Evolutionary conservation across 2,888 invertebrate genomes (phyloP).

Genomic region (Autographa gamma): DNA sequence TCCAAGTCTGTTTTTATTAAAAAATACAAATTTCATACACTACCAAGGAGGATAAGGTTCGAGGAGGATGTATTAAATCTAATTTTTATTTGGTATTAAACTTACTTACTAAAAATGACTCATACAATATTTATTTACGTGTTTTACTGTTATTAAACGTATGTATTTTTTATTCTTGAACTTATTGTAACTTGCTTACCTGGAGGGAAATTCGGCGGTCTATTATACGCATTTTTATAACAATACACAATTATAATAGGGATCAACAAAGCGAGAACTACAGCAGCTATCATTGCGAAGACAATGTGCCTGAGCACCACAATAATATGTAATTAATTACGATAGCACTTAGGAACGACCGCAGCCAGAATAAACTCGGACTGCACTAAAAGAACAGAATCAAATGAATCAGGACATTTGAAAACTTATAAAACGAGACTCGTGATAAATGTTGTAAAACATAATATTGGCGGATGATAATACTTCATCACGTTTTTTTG

Average conservation of each 20-base stretch:
- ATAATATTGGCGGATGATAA: neutral
- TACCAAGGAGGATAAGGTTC: neutral
- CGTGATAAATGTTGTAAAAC: neutral
- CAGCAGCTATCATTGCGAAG: conserved; percentile 67
- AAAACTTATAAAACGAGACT: neutral
- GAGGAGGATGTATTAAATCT: no score
- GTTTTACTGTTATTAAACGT: no score
- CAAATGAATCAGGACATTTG: neutral
- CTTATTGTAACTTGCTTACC: no score
- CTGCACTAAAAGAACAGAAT: conserved; percentile 19
- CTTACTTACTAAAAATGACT: no score
- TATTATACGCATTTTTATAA: conserved; percentile 79
- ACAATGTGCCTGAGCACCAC: conserved; percentile 7
- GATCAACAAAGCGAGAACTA: conserved; percentile 73
- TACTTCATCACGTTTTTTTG: neutral
- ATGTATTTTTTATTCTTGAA: no score
- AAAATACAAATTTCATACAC: neutral
- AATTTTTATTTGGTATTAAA: no score
- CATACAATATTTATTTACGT: no score
- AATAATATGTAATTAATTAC: conserved; percentile 14
- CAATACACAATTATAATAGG: conserved; percentile 66
- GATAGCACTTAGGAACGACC: conserved; percentile 13
- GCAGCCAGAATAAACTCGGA: conserved; percentile 8
- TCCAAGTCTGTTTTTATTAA: no score
- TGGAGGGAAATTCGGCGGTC: conserved; percentile 88